Base-by-base conservation (phyloP, 2,797 vertebrate genomes). In the Anguilla marmorata region DNA sequence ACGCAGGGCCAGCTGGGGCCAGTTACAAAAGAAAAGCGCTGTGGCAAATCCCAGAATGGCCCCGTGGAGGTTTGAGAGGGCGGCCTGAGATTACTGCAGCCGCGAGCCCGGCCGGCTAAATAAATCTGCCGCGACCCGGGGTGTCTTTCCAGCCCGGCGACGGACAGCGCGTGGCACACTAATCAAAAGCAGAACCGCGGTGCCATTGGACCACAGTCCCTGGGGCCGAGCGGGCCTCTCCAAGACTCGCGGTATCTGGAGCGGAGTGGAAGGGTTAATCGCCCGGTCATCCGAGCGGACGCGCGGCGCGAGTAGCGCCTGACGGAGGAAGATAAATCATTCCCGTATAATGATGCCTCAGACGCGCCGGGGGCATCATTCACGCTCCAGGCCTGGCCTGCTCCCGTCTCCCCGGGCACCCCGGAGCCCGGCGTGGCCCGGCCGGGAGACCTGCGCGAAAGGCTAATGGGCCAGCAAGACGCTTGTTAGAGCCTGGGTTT, bases 31-130 rank as follows among this genome's bases (percentile, higher is more conserved):
- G 30, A 33, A 72, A 27, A 9, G 24, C 16, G n/a, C n/a, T 30
- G 11, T 30, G 69, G 30, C 69, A 72, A 33, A n/a, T n/a, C 69
- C 24, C 24, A 33, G 69, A 72, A n/a, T 33, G 3, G 5, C 24
- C 69, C 69, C 89, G 87, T 63, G 69, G 79, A 87, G 86, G 86
- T 90, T 90, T 89, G 85, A 85, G 74, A 83, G 80, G 89, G 87
- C 19, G 19, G 86, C 45, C 48, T 50, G 27, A 56, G 86, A 56
- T 76, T 19, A 50, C 48, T 16, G 72, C 30, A 33, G 9, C 72
- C 12, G 33, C 79, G 74, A 37, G 69, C 14, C 21, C 6, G n/a
- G n/a, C 12, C 27, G 1, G 12, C n/a, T 48, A 41, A 50, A 72
- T 72, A 27, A 69, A 48, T 11, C 58, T 63, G 33, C 41, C 66